Evolutionary conservation across 2,113 vertebrate genomes (phyloP).

Genomic region (Rousettus leschenaultii): DNA sequence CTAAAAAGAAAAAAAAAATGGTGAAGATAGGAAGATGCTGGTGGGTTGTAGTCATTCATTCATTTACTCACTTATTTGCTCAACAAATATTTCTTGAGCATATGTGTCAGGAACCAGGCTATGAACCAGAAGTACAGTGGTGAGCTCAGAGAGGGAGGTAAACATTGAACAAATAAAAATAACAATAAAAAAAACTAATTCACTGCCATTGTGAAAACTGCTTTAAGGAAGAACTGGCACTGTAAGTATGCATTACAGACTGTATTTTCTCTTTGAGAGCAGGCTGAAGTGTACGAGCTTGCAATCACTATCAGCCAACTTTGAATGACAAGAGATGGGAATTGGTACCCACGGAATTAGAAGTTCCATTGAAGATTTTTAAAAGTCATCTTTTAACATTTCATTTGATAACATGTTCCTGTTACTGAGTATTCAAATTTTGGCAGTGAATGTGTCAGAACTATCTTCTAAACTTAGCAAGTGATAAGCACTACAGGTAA

Average conservation of each 20-base stretch:
- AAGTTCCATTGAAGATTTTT: conserved; percentile 2
- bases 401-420: conserved; percentile 47
- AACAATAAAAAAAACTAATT: not conserved
- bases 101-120: not conserved
- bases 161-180: not conserved
- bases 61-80: not conserved
- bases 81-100: not conserved
- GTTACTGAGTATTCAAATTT: conserved; percentile 45
- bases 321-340: conserved; percentile 21
- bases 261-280: not conserved
- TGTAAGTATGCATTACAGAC: not conserved
- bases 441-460: conserved; percentile 29
- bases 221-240: not conserved
- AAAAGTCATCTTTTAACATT: conserved; percentile 24
- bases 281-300: not conserved
- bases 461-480: not conserved
- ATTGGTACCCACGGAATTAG: not conserved
- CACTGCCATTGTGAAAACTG: not conserved
- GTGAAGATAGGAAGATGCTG: not conserved
- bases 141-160: not conserved
- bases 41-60: not conserved
- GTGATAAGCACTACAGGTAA: not conserved
- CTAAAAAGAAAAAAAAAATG: not conserved
- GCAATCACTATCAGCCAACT: not conserved
- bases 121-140: not conserved